Evolutionary conservation across 2,888 invertebrate species (phyloP), one percentile per base, ranked within the genome.

Genomic region (Agrilus cyanescens): DNA sequence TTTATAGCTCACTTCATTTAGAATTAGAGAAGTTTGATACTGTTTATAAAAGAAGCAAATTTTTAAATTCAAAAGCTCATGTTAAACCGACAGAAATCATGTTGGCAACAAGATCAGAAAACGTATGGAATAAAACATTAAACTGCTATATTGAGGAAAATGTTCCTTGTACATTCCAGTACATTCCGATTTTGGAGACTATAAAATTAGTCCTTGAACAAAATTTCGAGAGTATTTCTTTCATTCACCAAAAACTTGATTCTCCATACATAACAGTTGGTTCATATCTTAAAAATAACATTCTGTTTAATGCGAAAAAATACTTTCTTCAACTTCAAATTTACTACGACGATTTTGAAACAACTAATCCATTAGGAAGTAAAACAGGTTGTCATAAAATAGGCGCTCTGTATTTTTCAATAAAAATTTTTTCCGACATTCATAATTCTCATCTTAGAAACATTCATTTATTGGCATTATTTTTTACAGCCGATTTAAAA

Each of bases 331-430:
- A 37, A 36, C 15, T 41, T 16, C 40, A 45, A 45, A 13, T 42
- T 10, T 52, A 48, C 41, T 49, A 41, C 33, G 51, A 50, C 44
- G 48, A 53, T n/a, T 49, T 53, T 40, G 50, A 52, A 46, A 46
- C 41, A 7, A 32, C 40, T 32, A 50, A 51, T 15, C 53, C 51
- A 18, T 35, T 52, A 30, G 52, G 51, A 2, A 45, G 41, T 25
- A 51, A 50, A 46, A 46, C 49, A 20, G 45, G 49, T 12, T 14
- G 38, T 29, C 46, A 53, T 41, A 53, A 53, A 47, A 48, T 53
- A 16, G 48, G 48, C 12, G 52, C 47, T 12, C 18, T 49, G 34
- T 53, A 53, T 46, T 44, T 50, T 40, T 48, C 37, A 10, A 39
- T 51, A 12, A 32, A 37, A 32, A 49, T 47, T 45, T 42, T 54